These are phyloP conservation scores for Fissipunctia ypsillon DNA, from an alignment of 2,888 invertebrate genomes.

Conservation along the genomic window DNA sequence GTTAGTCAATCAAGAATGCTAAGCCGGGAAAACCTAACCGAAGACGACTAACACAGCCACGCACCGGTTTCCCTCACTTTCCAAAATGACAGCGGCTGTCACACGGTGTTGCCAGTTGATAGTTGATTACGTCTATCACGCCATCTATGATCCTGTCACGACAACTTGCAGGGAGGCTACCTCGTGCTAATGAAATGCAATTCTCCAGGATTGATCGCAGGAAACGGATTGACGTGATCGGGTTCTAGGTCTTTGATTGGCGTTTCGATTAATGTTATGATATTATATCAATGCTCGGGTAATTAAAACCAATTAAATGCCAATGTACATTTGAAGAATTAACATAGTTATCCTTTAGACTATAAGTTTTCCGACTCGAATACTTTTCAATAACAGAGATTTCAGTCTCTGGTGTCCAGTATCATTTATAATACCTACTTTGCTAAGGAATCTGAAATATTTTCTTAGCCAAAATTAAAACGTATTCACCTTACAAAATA, in stretches of 20 bases:
- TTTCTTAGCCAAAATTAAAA: not conserved
- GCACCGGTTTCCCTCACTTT: conserved; percentile 28
- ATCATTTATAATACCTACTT: not conserved
- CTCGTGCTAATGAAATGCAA: conserved; percentile 47
- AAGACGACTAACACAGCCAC: conserved; percentile 31
- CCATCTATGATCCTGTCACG: conserved; percentile 48
- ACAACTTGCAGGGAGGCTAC: conserved; percentile 34
- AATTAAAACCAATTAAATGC: not conserved
- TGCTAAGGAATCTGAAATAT: not conserved
- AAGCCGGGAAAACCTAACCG: not conserved
- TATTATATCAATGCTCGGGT: not conserved
- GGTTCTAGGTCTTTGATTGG: conserved; percentile 27
- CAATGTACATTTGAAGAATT: not conserved
- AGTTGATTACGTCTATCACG: conserved; percentile 48
- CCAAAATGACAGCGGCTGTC: conserved; percentile 49
- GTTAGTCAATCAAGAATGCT: conserved; percentile 17
- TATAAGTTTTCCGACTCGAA: not conserved
- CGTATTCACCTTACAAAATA: conserved; percentile 13
- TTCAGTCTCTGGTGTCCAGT: not conserved
- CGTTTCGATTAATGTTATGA: conserved; percentile 8
- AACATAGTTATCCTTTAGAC: not conserved
- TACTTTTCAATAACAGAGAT: not conserved
- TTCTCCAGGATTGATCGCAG: conserved; percentile 47
- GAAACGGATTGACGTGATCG: conserved; percentile 50
- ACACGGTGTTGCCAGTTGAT: conserved; percentile 42